These are phyloP conservation scores for Peromyscus polionotus DNA, from an alignment of 2,113 vertebrate species.

Conservation along the genomic window DNA sequence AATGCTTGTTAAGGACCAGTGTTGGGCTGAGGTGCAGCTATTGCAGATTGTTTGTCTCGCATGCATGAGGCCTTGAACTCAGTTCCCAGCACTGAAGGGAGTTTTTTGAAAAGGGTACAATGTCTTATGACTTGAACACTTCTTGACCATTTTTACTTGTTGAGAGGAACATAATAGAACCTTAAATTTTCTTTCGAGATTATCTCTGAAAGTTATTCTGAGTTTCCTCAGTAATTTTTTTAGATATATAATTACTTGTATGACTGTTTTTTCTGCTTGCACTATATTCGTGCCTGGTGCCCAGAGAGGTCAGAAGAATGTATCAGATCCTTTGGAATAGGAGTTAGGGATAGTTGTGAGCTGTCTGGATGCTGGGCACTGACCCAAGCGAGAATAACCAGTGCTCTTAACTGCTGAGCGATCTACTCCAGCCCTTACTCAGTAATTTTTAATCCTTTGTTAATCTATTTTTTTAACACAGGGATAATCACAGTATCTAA, in stretches of 20 bases:
- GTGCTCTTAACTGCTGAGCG: background rate
- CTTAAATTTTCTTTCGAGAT: conserved; percentile 28
- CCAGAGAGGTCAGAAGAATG: background rate
- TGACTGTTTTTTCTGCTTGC: background rate
- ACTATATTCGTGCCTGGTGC: background rate
- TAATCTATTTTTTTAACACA: background rate
- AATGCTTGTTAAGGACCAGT: conserved; percentile 27
- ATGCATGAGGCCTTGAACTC: background rate
- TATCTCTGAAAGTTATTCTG: conserved; percentile 4
- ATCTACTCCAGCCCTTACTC: background rate
- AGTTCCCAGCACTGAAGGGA: background rate
- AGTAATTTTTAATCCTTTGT: background rate
- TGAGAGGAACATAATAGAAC: conserved; percentile 14
- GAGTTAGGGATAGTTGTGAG: background rate
- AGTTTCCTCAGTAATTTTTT: background rate
- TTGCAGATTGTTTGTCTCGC: background rate
- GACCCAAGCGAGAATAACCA: background rate
- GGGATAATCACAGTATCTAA: background rate
- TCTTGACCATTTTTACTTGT: background rate
- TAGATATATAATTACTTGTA: background rate
- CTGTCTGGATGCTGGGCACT: background rate
- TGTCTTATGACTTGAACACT: background rate
- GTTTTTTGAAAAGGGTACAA: background rate
- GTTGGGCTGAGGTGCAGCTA: background rate
- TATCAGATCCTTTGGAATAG: background rate